Base-by-base conservation (phyloP, 2,888 invertebrate genomes). In the Epistrophella euchroma region DNA sequence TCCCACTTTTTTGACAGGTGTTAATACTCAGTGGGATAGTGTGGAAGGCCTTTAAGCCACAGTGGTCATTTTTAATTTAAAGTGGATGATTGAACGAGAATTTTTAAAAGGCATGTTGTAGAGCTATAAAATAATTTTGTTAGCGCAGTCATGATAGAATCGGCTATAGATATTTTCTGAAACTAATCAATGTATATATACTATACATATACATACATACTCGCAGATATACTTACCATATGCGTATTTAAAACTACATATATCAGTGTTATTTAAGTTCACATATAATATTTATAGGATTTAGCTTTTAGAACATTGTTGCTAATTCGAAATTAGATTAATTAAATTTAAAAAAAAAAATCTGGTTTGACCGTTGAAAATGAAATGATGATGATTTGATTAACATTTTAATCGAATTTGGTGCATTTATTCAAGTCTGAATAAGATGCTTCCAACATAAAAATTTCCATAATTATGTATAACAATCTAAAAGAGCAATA, bases 291-390 rank as follows among this genome's bases (percentile, higher is more conserved):
- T 25, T 3, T 25, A 4, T 28, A 7, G 5, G n/a, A n/a, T 43
- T n/a, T 43, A n/a, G 6, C 45, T 45, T 45, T 17, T 9, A 10
- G 2, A 17, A 3, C 9, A 2, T 45, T 50, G 50, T 50, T 50
- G 50, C 50, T 50, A 13, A 5, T 50, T 35, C 32, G 4, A 56
- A 10, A 17, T 4, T 32, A 17, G 13, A 11, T 56, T 35, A 3
- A 3, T 28, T 32, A 17, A 17, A 56, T 32, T 10, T n/a, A 3
- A 5, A 56, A 32, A 56, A 32, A 56, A 32, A 13, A 52, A 52
- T 4, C 56, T 56, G 56, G 56, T 56, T 56, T 56, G 17, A 2
- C 17, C 56, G 32, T 56, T 32, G 35, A 56, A 56, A 32, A 10
- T 25, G 4, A 28, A 55, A n/a, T 55, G 2, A 55, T 52, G 4